These are phyloP conservation scores for Hystrix brachyura DNA, from an alignment of 2,113 vertebrate species.

Conservation along the genomic window DNA sequence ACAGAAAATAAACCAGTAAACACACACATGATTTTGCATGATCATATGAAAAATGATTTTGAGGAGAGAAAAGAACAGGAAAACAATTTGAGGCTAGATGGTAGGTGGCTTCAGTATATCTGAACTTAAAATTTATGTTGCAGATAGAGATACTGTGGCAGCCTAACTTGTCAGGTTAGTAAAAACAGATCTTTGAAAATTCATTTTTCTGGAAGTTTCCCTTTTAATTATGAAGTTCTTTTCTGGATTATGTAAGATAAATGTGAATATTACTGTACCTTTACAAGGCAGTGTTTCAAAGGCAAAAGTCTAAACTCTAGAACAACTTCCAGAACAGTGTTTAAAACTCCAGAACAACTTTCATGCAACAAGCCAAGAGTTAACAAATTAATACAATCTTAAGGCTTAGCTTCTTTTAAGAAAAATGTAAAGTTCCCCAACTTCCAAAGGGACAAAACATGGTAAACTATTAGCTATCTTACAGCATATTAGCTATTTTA, in stretches of 20 bases:
- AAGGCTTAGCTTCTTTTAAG: conserved; percentile 30
- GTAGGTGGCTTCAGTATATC: conserved; percentile 41
- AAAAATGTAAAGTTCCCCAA: background rate
- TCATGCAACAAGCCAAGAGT: background rate
- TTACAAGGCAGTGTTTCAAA: conserved; percentile 26
- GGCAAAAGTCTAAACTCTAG: background rate
- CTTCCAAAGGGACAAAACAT: background rate
- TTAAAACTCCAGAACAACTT: conserved; percentile 8
- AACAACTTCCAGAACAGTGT: background rate
- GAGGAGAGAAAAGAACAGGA: conserved; percentile 40
- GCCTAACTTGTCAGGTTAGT: conserved; percentile 34
- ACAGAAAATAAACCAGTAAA: background rate
- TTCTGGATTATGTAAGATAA: conserved; percentile 43
- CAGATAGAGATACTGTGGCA: background rate
- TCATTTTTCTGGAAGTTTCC: conserved; percentile 41
- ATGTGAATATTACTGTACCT: background rate
- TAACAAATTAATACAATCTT: conserved; percentile 25
- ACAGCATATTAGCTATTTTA: background rate
- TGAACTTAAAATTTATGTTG: conserved; percentile 41
- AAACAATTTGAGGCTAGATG: conserved; percentile 1
- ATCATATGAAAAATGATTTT: conserved; percentile 20
- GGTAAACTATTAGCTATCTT: background rate
- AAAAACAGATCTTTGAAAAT: conserved; percentile 38
- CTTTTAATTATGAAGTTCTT: conserved; percentile 16
- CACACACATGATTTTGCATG: background rate